Percentiles rank a stretch among this genome's conserved stretches.
phyloP scores from a whole-genome alignment of 2,888 invertebrate genomes.

The Polymixis lichenea region DNA sequence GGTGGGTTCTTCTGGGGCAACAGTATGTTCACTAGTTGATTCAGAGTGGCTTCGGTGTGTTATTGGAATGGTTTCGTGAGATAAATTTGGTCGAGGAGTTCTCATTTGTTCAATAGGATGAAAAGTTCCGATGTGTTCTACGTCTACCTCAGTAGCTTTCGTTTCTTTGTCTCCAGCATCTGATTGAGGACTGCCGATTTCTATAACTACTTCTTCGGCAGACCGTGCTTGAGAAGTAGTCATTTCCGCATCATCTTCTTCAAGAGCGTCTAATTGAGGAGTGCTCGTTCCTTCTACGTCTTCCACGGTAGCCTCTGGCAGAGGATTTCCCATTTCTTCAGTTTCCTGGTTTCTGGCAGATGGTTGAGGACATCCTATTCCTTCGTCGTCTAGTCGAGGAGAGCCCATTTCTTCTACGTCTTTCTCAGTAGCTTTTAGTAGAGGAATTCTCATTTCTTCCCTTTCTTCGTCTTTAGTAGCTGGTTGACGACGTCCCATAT shows the following conservation, averaged over 20 bases:
- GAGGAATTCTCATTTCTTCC: not conserved
- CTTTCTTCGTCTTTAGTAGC: too few relatives aligned
- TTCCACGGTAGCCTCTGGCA: not conserved
- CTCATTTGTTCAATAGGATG: constrained; percentile 34
- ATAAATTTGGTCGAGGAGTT: constrained; percentile 18
- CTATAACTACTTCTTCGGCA: constrained; percentile 6
- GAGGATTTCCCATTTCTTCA: not conserved
- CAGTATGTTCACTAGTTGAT: not conserved
- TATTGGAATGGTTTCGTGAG: constrained; percentile 18
- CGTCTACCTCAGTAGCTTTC: not conserved
- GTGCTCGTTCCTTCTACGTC: not conserved
- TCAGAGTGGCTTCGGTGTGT: not conserved
- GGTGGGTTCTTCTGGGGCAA: not conserved
- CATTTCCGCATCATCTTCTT: not conserved
- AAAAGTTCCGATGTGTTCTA: not conserved
- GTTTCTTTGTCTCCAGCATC: not conserved
- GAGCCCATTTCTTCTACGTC: not conserved
- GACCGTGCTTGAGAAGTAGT: not conserved
- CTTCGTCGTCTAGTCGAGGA: not conserved
- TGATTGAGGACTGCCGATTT: constrained; percentile 4
- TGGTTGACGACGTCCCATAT: not conserved
- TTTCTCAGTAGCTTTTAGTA: not conserved
- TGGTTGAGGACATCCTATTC: not conserved
- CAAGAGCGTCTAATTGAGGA: not conserved
- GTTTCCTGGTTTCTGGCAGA: not conserved